phyloP scores from a whole-genome alignment of 92 coral and sea anemone genomes.

The Umimayanthus chanpuru region DNA sequence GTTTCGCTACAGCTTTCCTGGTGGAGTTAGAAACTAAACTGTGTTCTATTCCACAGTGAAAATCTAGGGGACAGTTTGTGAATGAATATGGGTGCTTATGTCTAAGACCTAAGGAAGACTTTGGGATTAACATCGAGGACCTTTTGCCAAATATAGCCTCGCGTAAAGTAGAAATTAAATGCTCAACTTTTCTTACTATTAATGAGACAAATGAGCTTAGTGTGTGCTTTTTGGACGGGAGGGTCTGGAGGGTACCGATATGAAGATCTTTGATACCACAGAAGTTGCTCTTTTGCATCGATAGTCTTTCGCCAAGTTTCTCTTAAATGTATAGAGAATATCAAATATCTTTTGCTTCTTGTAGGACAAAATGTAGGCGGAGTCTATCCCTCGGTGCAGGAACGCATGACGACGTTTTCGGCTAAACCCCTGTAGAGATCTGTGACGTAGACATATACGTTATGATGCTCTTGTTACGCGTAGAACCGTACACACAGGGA shows the following conservation, averaged over 20 bases:
- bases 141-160: background rate
- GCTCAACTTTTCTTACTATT: background rate
- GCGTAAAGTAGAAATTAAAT: background rate
- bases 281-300: too few relatives aligned
- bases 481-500: background rate
- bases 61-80: too few relatives aligned
- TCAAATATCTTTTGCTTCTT: too few relatives aligned
- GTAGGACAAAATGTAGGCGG: too few relatives aligned
- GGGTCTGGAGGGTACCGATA: too few relatives aligned
- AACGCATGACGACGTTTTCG: background rate
- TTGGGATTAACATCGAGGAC: background rate
- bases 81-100: background rate
- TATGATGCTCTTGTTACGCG: background rate
- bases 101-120: background rate
- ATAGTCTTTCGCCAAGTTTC: too few relatives aligned
- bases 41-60: background rate
- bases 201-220: background rate
- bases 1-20: background rate
- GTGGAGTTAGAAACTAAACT: background rate
- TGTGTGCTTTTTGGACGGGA: background rate
- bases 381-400: too few relatives aligned
- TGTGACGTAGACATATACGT: conserved; percentile 10
- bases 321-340: too few relatives aligned
- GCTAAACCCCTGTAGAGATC: conserved; percentile 13
- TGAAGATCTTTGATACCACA: too few relatives aligned